Base-by-base conservation (phyloP, 2,797 vertebrate genomes). In the Calcarius lapponicus region DNA sequence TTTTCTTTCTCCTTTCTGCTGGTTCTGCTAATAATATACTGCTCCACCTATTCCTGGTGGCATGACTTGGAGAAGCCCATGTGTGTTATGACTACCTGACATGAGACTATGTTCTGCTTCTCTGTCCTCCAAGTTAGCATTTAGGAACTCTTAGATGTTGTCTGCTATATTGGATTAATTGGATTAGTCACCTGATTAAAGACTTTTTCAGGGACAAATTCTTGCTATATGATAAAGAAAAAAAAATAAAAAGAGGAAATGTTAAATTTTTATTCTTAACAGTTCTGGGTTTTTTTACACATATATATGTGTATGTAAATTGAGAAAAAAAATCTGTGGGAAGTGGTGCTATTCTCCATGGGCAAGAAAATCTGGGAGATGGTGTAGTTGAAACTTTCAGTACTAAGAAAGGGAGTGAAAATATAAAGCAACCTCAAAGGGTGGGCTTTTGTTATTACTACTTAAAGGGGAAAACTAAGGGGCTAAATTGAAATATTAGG, bases 401-500 rank as follows among this genome's bases (percentile, higher is more conserved):
- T 58, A 34, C 72, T 90, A 74, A 74, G 57, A 67, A 89, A 80
- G 7, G 24, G 50, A 95, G 38, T 82, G 73, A 92, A 96, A 93
- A 80, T 58, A 91, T 16, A 82, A 92, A 82, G 36, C 54, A 75
- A 94, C 31, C 84, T 91, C 28, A 78, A 95, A 86, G 69, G 19
- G 72, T 86, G 40, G 72, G 29, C 8, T 88, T 88, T 88, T 93
- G 50, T 96, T 96, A 61, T 93, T 92, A 51, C 58, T 93, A 67
- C 64, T 97, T 94, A 82, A 64, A 96, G 50, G 25, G 34, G 20
- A 74, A 95, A 93, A 95, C 11, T 62, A 51, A 40, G 40, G 43
- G 25, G 66, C 50, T 71, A 91, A 78, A 80, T 58, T 96, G 93
- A 96, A 96, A 96, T 96, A 96, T 92, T 92, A 95, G 89, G 92